Evolutionary conservation across 37 sponge, comb jelly and placozoan species (phyloP).

Genomic region (Axinella damicornis): DNA sequence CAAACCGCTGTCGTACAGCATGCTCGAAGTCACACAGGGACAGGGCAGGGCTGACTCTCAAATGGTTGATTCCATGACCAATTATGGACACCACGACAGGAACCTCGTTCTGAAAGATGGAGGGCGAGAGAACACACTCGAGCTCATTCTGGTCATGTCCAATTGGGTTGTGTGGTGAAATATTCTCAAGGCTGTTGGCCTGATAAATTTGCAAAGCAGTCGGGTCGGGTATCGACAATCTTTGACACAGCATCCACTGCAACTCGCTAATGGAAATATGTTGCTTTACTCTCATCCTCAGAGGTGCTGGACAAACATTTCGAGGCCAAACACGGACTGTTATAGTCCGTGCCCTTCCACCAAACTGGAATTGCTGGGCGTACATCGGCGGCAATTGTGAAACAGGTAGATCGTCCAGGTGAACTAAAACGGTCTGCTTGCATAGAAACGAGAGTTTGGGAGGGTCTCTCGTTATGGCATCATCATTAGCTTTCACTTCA

Average conservation of each 20-base stretch:
- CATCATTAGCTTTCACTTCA: neutral
- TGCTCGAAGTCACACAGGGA: conserved; percentile 46
- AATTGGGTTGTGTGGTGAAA: conserved; percentile 12
- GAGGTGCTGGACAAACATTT: neutral
- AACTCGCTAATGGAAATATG: conserved; percentile 51
- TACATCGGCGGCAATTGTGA: conserved; percentile 20
- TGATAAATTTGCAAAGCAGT: conserved; percentile 42
- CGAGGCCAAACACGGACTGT: conserved; percentile 44
- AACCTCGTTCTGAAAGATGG: neutral
- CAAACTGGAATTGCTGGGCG: neutral
- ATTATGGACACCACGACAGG: conserved; percentile 45
- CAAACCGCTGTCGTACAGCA: conserved; percentile 22
- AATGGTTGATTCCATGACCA: conserved; percentile 49
- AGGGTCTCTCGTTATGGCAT: neutral
- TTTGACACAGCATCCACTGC: conserved; percentile 64
- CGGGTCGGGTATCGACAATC: conserved; percentile 24
- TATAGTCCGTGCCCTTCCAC: conserved; percentile 2
- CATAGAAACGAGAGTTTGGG: conserved; percentile 60
- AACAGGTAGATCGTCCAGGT: conserved; percentile 32
- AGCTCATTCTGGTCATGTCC: conserved; percentile 4
- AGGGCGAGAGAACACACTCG: conserved; percentile 4
- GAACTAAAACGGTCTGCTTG: conserved; percentile 35
- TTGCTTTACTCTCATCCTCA: conserved; percentile 47
- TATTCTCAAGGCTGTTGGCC: conserved; percentile 8
- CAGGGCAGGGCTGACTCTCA: conserved; percentile 27